These are phyloP conservation scores for Pseudomugil tenellus DNA, from an alignment of 2,797 vertebrate species.

Conservation along the genomic window DNA sequence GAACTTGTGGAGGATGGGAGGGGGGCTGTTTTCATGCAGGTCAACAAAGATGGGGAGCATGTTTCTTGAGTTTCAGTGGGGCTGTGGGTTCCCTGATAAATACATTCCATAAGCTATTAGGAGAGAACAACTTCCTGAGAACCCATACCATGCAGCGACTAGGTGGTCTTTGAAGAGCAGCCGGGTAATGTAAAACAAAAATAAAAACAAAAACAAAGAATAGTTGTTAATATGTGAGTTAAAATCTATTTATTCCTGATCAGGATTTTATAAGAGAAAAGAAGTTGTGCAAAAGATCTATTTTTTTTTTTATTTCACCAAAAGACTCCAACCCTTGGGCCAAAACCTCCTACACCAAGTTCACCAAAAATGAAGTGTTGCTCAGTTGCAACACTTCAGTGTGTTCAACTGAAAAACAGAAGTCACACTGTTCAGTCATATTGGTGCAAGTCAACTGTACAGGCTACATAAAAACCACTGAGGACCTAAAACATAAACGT, in stretches of 20 bases:
- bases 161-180: constrained; percentile 56
- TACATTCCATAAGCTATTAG: constrained; percentile 63
- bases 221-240: background rate
- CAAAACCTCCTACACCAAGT: no score
- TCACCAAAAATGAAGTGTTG: no score
- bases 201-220: fast-evolving
- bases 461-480: no score
- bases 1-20: constrained; percentile 20
- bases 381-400: no score
- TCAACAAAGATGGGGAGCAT: constrained; percentile 65
- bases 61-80: constrained; percentile 51
- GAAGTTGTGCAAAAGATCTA: background rate
- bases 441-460: no score
- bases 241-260: background rate
- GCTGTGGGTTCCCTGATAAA: constrained; percentile 63
- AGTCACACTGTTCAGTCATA: background rate
- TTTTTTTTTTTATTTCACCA: no score
- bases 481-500: no score
- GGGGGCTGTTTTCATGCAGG: constrained; percentile 69
- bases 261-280: background rate
- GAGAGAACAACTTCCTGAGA: constrained; percentile 46
- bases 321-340: no score
- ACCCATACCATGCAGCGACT: constrained; percentile 17
- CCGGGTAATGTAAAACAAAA: constrained; percentile 15
- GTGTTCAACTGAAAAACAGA: no score